A percentile compares a stretch with the other conserved stretches of the same genome.
These are phyloP conservation scores for Odontamblyopus rebecca DNA, from an alignment of 2,797 vertebrate species.

Conservation along the genomic window DNA sequence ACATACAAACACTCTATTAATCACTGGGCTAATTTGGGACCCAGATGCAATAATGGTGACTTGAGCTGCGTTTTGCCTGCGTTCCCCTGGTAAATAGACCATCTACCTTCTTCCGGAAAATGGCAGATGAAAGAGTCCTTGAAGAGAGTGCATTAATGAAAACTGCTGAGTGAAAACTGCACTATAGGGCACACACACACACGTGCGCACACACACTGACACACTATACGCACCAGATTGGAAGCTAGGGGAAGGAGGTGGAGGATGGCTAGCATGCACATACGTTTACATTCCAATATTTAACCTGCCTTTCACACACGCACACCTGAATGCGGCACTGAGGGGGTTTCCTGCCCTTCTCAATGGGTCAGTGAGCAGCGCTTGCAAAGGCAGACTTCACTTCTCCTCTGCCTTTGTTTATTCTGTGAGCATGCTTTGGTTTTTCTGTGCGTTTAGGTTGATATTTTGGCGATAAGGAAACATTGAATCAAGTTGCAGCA, in stretches of 20 bases:
- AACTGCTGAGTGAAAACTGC: constrained; percentile 81
- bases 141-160: constrained; percentile 77
- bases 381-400: constrained; percentile 55
- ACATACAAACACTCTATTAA: constrained; percentile 61
- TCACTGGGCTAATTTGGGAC: constrained; percentile 61
- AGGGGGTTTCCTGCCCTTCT: constrained; percentile 44
- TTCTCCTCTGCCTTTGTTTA: constrained; percentile 49
- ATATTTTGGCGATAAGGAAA: constrained; percentile 8
- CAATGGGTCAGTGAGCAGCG: constrained; percentile 66
- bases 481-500: neutral
- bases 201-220: constrained; percentile 28
- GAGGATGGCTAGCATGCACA: constrained; percentile 25
- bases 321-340: constrained; percentile 39
- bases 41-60: constrained; percentile 63
- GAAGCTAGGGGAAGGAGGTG: constrained; percentile 29
- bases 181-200: constrained; percentile 44
- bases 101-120: constrained; percentile 68
- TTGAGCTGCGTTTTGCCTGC: constrained; percentile 44
- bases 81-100: constrained; percentile 67
- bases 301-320: constrained; percentile 21
- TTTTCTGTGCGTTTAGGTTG: constrained; percentile 12
- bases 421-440: constrained; percentile 5
- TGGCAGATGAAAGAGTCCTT: constrained; percentile 77
- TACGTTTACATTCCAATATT: constrained; percentile 32
- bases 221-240: constrained; percentile 17